A percentile compares a stretch with the other conserved stretches of the same genome.
phyloP scores from a whole-genome alignment of 2,797 vertebrate genomes.

The Melanotaenia trifasciata region DNA sequence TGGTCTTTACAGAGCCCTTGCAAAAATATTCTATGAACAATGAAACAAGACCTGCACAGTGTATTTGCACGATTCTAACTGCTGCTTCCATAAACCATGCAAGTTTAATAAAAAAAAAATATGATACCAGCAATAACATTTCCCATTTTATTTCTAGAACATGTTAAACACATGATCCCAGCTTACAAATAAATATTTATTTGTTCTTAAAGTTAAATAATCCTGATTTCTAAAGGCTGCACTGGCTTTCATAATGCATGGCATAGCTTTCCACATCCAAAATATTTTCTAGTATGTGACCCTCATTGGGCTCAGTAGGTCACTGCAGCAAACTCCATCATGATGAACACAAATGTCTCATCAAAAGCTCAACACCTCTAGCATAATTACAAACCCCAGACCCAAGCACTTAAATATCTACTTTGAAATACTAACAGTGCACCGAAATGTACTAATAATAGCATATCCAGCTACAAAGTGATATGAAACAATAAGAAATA shows the following conservation, averaged over 20 bases:
- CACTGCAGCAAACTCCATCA: slow-evolving; percentile 48
- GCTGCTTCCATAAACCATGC: slow-evolving; percentile 15
- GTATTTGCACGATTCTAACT: slow-evolving; percentile 15
- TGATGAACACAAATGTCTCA: slow-evolving; percentile 16
- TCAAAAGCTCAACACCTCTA: slow-evolving; percentile 31
- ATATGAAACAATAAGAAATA: slow-evolving; percentile 7
- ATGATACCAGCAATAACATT: slow-evolving; percentile 17
- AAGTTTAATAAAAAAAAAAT: slow-evolving; percentile 28
- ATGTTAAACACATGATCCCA: slow-evolving; percentile 18
- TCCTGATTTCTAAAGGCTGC: slow-evolving; percentile 27
- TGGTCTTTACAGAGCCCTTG: neutral
- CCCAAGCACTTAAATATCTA: slow-evolving; percentile 36
- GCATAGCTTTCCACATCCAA: slow-evolving; percentile 13
- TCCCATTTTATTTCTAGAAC: slow-evolving; percentile 32
- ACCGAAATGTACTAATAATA: slow-evolving; percentile 33
- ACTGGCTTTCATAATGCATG: slow-evolving; percentile 6
- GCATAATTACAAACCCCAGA: slow-evolving; percentile 52
- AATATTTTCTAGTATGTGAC: slow-evolving; percentile 30
- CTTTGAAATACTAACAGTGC: slow-evolving; percentile 30
- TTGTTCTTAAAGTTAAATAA: slow-evolving; percentile 55
- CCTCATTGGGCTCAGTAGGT: slow-evolving; percentile 50
- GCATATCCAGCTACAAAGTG: slow-evolving; percentile 32
- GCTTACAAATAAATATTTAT: slow-evolving; percentile 60
- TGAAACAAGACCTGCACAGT: neutral
- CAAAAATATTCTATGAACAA: slow-evolving; percentile 11